These are phyloP conservation scores for Zaprionus taronus DNA, from an alignment of 1,140 invertebrate genomes.

Conservation along the genomic window DNA sequence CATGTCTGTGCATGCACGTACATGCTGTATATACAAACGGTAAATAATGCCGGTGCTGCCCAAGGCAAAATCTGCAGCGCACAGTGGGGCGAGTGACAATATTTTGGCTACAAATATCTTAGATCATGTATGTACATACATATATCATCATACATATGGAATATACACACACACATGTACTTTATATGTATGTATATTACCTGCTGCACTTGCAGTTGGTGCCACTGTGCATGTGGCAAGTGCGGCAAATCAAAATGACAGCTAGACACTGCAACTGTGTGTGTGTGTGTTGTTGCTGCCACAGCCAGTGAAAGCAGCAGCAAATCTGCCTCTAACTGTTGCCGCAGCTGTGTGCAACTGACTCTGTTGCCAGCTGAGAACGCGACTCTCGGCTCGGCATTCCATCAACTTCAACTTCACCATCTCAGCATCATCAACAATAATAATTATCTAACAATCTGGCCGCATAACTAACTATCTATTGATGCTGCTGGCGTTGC, in stretches of 20 bases:
- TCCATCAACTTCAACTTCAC: conserved; percentile 29
- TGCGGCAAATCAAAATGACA: conserved; percentile 75
- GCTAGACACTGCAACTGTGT: conserved; percentile 50
- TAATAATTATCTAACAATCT: conserved; percentile 66
- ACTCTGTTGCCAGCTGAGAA: conserved; percentile 35
- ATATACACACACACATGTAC: neutral
- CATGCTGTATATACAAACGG: conserved; percentile 54
- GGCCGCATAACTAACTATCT: conserved; percentile 45
- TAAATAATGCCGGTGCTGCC: conserved; percentile 74
- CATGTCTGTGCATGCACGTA: conserved; percentile 5
- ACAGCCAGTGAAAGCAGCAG: conserved; percentile 52
- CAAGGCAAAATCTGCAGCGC: conserved; percentile 37
- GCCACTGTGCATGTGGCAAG: conserved; percentile 56
- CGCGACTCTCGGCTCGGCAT: conserved; percentile 21
- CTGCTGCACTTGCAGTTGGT: conserved; percentile 5
- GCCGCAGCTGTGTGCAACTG: neutral
- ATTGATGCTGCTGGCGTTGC: conserved; percentile 24
- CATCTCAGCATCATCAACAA: conserved; percentile 40
- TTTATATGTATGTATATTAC: neutral
- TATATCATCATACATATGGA: no score
- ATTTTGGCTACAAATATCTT: neutral
- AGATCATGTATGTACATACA: no score
- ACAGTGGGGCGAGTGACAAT: conserved; percentile 17
- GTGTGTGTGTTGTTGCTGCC: conserved; percentile 35
- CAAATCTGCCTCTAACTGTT: conserved; percentile 36